Conservation (phyloP, 37 sponge, comb jelly and placozoan species). For the Beroe forskalii region DNA sequence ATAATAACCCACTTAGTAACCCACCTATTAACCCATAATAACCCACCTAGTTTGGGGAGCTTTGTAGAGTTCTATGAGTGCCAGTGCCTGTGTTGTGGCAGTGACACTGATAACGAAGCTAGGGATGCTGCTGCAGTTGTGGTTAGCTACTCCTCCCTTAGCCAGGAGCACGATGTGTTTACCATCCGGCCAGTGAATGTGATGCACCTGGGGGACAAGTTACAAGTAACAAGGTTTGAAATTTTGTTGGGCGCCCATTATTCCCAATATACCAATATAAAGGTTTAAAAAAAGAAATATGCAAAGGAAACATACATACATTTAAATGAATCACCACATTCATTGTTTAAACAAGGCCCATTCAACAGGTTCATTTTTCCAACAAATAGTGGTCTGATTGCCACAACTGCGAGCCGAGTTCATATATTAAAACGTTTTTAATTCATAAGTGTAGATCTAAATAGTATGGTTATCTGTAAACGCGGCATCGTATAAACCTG, state of each 20-base stretch:
- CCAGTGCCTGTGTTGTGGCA: constrained; percentile 83
- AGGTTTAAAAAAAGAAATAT: background rate
- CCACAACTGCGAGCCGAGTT: no score
- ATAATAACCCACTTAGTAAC: no score
- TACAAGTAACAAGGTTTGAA: no score
- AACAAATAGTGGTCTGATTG: no score
- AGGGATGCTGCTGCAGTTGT: constrained; percentile 75
- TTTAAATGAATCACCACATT: no score
- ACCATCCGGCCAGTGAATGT: constrained; percentile 77
- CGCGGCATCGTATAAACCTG: background rate
- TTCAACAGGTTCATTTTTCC: no score
- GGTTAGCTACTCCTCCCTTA: constrained; percentile 80
- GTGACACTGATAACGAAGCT: constrained; percentile 83
- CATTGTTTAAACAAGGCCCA: no score
- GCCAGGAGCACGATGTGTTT: constrained; percentile 77
- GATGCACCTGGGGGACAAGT: constrained; percentile 72
- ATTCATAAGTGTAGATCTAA: background rate
- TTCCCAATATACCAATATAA: no score
- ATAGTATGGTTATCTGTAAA: background rate
- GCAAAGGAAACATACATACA: background rate
- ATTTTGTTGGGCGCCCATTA: no score
- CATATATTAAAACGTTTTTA: no score
- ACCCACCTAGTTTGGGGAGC: constrained; percentile 69
- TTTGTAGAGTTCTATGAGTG: constrained; percentile 80
- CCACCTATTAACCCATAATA: no score